Evolutionary conservation across 1,140 invertebrate species (phyloP).

Genomic region (Cotesia vestalis): DNA sequence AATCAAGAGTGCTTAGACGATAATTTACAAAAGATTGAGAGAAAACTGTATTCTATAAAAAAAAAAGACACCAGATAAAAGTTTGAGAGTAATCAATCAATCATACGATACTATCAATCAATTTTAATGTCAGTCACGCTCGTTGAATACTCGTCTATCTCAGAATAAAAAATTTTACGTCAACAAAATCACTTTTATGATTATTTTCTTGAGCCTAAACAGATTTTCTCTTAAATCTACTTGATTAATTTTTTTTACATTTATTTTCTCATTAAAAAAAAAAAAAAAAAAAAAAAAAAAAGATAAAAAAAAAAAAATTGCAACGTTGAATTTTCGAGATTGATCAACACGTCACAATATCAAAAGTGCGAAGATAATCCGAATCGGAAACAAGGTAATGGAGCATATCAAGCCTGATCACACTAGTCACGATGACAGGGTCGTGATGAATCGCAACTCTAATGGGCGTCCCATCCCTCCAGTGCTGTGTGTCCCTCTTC

Average conservation of each 20-base stretch:
- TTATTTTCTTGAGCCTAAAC: no score
- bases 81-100: constrained; percentile 30
- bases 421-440: constrained; percentile 9
- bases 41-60: constrained; percentile 1
- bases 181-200: not conserved
- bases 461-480: constrained; percentile 5
- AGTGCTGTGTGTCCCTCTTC: not conserved
- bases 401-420: constrained; percentile 6
- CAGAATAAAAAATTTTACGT: not conserved
- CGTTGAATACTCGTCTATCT: constrained; percentile 15
- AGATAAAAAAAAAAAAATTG: no score
- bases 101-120: constrained; percentile 32
- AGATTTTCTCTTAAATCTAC: no score
- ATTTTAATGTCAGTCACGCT: constrained; percentile 13
- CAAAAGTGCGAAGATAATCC: not conserved
- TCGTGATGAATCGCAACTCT: constrained; percentile 24
- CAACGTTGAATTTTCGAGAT: constrained; percentile 3
- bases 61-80: constrained; percentile 22
- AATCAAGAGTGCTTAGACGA: no score
- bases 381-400: constrained; percentile 23
- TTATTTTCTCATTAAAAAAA: no score
- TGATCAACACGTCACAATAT: not conserved
- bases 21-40: constrained; percentile 14
- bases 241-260: no score
- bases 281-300: no score